These are phyloP conservation scores for Malurus elegans DNA, from an alignment of 2,113 vertebrate genomes.

Conservation along the genomic window DNA sequence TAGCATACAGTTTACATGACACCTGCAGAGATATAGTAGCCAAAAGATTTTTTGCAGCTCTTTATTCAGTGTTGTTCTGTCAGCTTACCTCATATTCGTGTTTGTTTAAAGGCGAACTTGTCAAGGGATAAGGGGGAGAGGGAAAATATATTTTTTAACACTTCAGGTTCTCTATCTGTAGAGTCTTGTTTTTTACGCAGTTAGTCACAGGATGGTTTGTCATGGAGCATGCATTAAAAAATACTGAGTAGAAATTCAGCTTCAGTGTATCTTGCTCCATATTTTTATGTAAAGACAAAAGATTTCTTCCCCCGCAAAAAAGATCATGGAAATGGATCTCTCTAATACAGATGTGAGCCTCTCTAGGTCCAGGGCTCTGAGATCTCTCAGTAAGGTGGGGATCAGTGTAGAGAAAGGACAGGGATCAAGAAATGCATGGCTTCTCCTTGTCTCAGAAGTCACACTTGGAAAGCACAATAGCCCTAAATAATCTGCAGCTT, in stretches of 20 bases:
- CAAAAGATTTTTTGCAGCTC: slow-evolving; percentile 45
- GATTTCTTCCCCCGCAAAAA: not conserved
- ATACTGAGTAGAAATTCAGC: not conserved
- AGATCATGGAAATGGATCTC: not conserved
- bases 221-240: slow-evolving; percentile 14
- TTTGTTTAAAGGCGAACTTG: slow-evolving; percentile 30
- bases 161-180: slow-evolving; percentile 32
- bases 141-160: slow-evolving; percentile 49
- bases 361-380: not conserved
- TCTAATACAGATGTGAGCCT: not conserved
- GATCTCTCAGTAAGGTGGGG: not conserved
- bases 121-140: slow-evolving; percentile 12
- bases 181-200: slow-evolving; percentile 10
- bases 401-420: not conserved
- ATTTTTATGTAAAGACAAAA: not conserved
- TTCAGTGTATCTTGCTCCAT: not conserved
- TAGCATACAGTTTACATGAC: slow-evolving; percentile 57
- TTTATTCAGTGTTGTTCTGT: slow-evolving; percentile 34
- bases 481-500: not conserved
- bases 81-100: slow-evolving; percentile 9
- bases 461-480: slow-evolving; percentile 18
- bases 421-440: not conserved
- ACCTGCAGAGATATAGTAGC: slow-evolving; percentile 40
- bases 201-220: slow-evolving; percentile 17
- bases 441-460: not conserved